A percentile compares a stretch with the other conserved stretches of the same genome.
phyloP scores from a whole-genome alignment of 2,888 invertebrate genomes.

The Tenthredo livida region DNA sequence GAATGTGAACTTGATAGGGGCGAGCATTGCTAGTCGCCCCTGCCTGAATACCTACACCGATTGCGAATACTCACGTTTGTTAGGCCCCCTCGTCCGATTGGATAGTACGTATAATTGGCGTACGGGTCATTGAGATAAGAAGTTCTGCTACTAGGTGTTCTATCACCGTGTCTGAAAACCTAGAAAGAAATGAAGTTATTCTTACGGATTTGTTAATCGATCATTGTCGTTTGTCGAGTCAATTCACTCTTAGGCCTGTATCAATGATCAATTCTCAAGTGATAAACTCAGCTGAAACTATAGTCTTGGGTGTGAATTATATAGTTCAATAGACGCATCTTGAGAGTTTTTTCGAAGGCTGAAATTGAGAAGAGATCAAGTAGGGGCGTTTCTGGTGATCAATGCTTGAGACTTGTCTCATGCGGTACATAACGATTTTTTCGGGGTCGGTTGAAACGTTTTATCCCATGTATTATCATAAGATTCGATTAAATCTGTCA shows the following conservation, averaged over 20 bases:
- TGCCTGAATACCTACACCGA: neutral
- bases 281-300: too few species aligned
- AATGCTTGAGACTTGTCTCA: too few species aligned
- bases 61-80: constrained; percentile 81
- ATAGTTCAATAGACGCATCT: too few species aligned
- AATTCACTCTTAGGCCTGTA: neutral
- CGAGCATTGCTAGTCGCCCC: neutral
- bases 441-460: too few species aligned
- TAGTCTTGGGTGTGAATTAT: too few species aligned
- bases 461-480: too few species aligned
- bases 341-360: too few species aligned
- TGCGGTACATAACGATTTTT: too few species aligned
- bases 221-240: neutral
- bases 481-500: too few species aligned
- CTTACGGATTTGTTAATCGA: neutral
- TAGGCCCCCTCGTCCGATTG: constrained; percentile 84
- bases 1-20: neutral
- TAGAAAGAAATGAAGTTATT: constrained; percentile 68
- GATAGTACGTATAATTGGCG: constrained; percentile 80
- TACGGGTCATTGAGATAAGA: constrained; percentile 82
- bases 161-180: constrained; percentile 87
- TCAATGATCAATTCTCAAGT: too few species aligned
- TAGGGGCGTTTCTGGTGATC: too few species aligned
- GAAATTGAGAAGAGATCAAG: too few species aligned
- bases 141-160: constrained; percentile 81